Evolutionary conservation across 1,140 invertebrate genomes (phyloP), one percentile per base, ranked within the genome.

Genomic region (Trichonephila inaurata): DNA sequence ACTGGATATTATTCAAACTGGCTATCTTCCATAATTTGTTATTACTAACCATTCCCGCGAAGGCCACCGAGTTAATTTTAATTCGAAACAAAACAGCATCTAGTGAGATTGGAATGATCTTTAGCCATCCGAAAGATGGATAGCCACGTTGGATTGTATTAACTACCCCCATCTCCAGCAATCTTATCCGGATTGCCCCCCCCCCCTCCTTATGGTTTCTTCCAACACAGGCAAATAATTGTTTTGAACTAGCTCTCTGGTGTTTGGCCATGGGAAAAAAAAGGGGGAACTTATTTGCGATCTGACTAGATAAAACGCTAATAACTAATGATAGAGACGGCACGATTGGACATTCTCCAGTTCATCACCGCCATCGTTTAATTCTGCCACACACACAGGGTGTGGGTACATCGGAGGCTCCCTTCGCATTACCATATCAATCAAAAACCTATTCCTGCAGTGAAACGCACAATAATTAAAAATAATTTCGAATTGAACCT

Each of bases 341-440:
- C 24, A 77, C 69, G 82, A 83, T n/a, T 60, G 82, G 40, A 83
- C 82, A 51, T 60, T 24, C 82, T 24, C 51, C 44, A 14, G 82
- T 83, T 83, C 82, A 83, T 58, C 82, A 21, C 82, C n/a, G 82
- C 40, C 72, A 85, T 28, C 82, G 12, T 85, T 85, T 51, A 85
- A 85, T 77, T 77, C 69, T 18, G 69, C 82, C 82, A 66, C 60
- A 62, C 86, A 62, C n/a, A 40, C 86, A 12, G 61, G 86, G 86
- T 88, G 86, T 88, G 86, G 60, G 62, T 88, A 64, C 33, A 16
- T 83, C 18, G 44, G 28, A n/a, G 10, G 10, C 60, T 88, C 86
- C 86, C 86, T 66, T 40, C 33, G 14, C 61, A 88, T 88, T 88
- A 88, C 86, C 86, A 88, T 88, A 88, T 88, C 86, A 88, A 88